A percentile compares a stretch with the other conserved stretches of the same genome.
Evolutionary conservation across 2,888 invertebrate species (phyloP).

Genomic region (Dichetophora obliterata): DNA sequence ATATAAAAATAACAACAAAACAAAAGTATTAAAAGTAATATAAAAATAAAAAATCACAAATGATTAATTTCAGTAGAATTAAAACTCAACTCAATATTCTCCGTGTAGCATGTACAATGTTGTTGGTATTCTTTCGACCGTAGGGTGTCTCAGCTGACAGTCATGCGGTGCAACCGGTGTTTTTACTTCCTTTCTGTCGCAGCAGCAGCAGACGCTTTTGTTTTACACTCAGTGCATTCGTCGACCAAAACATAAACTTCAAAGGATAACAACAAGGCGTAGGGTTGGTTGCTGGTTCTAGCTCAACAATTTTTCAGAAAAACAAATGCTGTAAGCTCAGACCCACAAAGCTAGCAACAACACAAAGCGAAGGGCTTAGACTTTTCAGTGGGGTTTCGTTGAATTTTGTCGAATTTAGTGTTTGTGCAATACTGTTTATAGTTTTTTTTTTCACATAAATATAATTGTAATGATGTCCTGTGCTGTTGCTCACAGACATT

Average conservation of each 20-base stretch:
- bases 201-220: slow-evolving; percentile 14
- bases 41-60: too few relatives aligned
- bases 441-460: slow-evolving; percentile 4
- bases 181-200: slow-evolving; percentile 31
- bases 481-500: slow-evolving; percentile 13
- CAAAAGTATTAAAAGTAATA: too few relatives aligned
- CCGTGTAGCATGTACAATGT: not conserved
- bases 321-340: slow-evolving; percentile 1
- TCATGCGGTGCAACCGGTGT: slow-evolving; percentile 22
- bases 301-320: slow-evolving; percentile 20
- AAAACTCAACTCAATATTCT: not conserved
- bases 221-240: slow-evolving; percentile 28
- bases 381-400: not conserved
- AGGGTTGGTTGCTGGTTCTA: not conserved
- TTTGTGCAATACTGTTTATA: not conserved
- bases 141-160: not conserved
- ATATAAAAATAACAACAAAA: too few relatives aligned
- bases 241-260: slow-evolving; percentile 29
- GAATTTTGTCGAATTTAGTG: not conserved
- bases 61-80: not conserved
- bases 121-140: not conserved
- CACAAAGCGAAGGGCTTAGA: slow-evolving; percentile 17
- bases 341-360: slow-evolving; percentile 10
- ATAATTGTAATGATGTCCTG: slow-evolving; percentile 28
- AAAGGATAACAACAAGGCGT: slow-evolving; percentile 26